phyloP scores from a whole-genome alignment of 2,797 vertebrate species.

The Eutrigla gurnardus region DNA sequence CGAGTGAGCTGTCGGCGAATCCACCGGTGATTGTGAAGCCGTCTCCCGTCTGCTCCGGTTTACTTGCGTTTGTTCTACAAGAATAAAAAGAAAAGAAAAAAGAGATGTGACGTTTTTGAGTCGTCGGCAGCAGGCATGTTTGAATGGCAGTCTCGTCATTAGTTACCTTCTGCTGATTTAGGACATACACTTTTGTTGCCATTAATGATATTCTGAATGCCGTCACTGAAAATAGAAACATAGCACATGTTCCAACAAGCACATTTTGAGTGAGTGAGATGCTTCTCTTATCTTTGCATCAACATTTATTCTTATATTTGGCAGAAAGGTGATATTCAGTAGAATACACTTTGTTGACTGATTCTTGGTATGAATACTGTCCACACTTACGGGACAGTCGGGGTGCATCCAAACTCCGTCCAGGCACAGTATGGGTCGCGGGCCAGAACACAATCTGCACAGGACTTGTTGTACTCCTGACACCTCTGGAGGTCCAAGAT shows the following conservation, averaged over 20 bases:
- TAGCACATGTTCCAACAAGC: neutral
- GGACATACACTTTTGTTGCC: slow-evolving; percentile 71
- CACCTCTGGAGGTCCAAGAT: slow-evolving; percentile 81
- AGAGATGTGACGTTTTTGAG: neutral
- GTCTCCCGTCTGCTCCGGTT: slow-evolving; percentile 59
- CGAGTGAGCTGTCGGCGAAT: slow-evolving; percentile 31
- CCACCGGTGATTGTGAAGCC: neutral
- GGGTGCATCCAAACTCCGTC: slow-evolving; percentile 73
- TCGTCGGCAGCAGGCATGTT: neutral
- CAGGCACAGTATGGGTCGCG: slow-evolving; percentile 87
- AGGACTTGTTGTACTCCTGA: slow-evolving; percentile 75
- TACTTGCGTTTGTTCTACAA: slow-evolving; percentile 31
- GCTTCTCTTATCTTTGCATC: neutral
- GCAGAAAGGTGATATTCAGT: neutral
- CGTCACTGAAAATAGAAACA: slow-evolving; percentile 68
- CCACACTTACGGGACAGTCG: slow-evolving; percentile 67
- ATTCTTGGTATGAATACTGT: neutral
- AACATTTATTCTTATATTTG: neutral
- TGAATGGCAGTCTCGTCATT: neutral
- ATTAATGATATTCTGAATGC: slow-evolving; percentile 79
- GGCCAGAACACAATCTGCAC: slow-evolving; percentile 82
- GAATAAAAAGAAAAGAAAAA: neutral
- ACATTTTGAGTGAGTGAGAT: neutral
- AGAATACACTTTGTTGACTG: neutral
- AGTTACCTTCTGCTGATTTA: slow-evolving; percentile 62